These are phyloP conservation scores for Dromas ardeola DNA, from an alignment of 2,113 vertebrate species.

Conservation along the genomic window DNA sequence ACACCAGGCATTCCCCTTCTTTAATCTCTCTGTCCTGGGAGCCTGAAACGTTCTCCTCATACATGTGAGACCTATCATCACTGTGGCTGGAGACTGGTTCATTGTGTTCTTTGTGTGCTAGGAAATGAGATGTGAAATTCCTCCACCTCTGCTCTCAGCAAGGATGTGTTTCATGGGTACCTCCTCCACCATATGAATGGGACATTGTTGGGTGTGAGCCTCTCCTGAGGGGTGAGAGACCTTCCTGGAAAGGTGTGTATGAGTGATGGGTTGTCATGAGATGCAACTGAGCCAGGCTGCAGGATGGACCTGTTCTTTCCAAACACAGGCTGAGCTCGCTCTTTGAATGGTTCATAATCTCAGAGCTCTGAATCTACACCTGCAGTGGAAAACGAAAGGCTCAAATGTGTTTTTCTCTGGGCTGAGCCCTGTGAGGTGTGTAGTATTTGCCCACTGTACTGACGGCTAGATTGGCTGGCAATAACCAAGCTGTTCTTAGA, in stretches of 20 bases:
- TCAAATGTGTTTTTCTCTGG: neutral
- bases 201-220: no score
- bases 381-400: neutral
- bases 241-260: neutral
- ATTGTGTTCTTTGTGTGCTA: neutral
- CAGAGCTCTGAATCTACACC: neutral
- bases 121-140: neutral
- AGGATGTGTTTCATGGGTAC: neutral
- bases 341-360: neutral
- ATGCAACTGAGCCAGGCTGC: neutral
- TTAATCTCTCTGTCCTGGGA: neutral
- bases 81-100: neutral
- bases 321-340: neutral
- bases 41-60: neutral
- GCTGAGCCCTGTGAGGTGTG: neutral
- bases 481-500: neutral
- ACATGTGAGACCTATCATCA: neutral
- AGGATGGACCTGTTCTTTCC: neutral
- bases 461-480: neutral
- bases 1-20: neutral
- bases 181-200: neutral
- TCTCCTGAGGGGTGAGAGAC: neutral
- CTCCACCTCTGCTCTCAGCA: neutral
- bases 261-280: neutral
- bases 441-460: neutral